Percentiles rank a stretch among this genome's conserved stretches.
These are phyloP conservation scores for Eudemis profundana DNA, from an alignment of 2,888 invertebrate species.

Conservation along the genomic window DNA sequence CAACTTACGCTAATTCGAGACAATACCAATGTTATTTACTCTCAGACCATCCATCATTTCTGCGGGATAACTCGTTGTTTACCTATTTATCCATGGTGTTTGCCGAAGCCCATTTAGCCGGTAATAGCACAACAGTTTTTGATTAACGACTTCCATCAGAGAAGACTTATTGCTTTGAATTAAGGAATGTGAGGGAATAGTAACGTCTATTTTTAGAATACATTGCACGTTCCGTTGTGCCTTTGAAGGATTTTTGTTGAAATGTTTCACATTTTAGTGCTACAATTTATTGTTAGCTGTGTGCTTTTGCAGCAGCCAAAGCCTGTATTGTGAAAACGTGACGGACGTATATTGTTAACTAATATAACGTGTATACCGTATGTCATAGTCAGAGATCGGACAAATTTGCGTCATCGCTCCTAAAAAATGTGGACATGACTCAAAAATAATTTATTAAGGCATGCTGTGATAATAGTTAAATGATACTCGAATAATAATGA, in stretches of 20 bases:
- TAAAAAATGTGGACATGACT: too few relatives aligned
- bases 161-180: conserved; percentile 31
- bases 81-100: conserved; percentile 42
- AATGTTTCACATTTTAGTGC: conserved; percentile 9
- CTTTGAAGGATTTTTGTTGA: conserved; percentile 8
- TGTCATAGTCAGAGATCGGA: too few relatives aligned
- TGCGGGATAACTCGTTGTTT: conserved; percentile 36
- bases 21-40: conserved; percentile 36
- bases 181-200: not conserved
- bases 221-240: not conserved
- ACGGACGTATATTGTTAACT: not conserved
- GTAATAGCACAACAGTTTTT: conserved; percentile 42
- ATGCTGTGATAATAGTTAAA: too few relatives aligned
- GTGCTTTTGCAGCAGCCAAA: not conserved
- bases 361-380: too few relatives aligned
- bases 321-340: not conserved
- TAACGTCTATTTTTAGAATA: conserved; percentile 22
- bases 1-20: conserved; percentile 24
- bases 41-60: conserved; percentile 38
- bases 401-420: too few relatives aligned
- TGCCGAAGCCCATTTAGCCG: conserved; percentile 37
- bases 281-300: not conserved
- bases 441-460: too few relatives aligned
- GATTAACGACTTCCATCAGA: conserved; percentile 43
- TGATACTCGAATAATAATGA: too few relatives aligned